A percentile compares a stretch with the other conserved stretches of the same genome.
phyloP scores from a whole-genome alignment of 2,797 vertebrate species.

The Gymnoscopelus microlampas region DNA sequence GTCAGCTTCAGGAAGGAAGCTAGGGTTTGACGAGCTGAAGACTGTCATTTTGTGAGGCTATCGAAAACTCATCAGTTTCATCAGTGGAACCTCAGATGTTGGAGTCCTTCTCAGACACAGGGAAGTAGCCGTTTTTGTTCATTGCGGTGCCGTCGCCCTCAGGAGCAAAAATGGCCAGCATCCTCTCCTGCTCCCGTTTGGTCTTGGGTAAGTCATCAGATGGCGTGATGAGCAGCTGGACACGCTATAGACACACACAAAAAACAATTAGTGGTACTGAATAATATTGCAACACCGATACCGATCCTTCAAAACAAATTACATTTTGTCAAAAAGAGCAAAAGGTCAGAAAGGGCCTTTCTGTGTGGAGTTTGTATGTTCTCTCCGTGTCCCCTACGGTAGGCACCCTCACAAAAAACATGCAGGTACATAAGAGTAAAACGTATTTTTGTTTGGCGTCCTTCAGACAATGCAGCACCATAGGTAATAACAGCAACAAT shows the following conservation, averaged over 20 bases:
- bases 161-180: slow-evolving; percentile 75
- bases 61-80: slow-evolving; percentile 13
- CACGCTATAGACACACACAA: slow-evolving; percentile 62
- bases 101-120: slow-evolving; percentile 73
- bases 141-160: slow-evolving; percentile 41
- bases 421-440: no score
- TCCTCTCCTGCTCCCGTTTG: slow-evolving; percentile 77
- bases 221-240: slow-evolving; percentile 73
- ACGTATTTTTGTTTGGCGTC: no score
- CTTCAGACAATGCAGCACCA: no score
- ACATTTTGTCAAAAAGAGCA: no score
- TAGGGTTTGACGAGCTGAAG: slow-evolving; percentile 15
- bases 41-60: neutral
- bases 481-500: no score
- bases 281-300: no score
- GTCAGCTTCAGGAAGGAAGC: slow-evolving; percentile 27
- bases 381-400: no score
- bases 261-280: no score
- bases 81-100: slow-evolving; percentile 57
- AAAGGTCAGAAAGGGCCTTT: no score
- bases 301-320: no score
- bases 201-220: slow-evolving; percentile 79
- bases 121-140: slow-evolving; percentile 67
- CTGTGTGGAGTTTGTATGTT: no score
- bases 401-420: no score